A percentile compares a stretch with the other conserved stretches of the same genome.
phyloP scores from a whole-genome alignment of 2,888 invertebrate genomes.

The Abrostola triplasia region DNA sequence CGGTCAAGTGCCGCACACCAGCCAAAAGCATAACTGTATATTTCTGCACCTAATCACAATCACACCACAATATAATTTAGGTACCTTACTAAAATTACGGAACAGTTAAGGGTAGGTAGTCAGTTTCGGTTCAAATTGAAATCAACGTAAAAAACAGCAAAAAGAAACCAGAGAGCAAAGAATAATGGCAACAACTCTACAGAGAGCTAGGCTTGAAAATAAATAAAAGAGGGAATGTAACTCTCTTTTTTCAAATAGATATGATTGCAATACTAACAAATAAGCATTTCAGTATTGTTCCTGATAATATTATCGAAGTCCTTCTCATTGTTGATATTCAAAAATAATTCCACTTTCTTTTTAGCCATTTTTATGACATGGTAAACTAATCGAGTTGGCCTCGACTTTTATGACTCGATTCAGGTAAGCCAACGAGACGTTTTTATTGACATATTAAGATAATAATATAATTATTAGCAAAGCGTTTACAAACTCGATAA shows the following conservation, averaged over 20 bases:
- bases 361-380: conserved; percentile 63
- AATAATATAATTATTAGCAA: too few relatives aligned
- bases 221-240: background rate
- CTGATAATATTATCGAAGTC: conserved; percentile 71
- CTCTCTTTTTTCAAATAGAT: background rate
- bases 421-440: background rate
- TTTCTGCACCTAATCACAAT: conserved; percentile 72
- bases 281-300: conserved; percentile 64
- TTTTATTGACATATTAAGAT: background rate
- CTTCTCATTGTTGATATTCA: conserved; percentile 72
- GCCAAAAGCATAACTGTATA: conserved; percentile 73
- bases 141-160: too few relatives aligned
- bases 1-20: conserved; percentile 74
- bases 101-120: too few relatives aligned
- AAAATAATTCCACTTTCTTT: conserved; percentile 72
- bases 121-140: too few relatives aligned
- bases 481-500: too few relatives aligned
- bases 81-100: too few relatives aligned
- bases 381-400: conserved; percentile 38
- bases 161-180: too few relatives aligned
- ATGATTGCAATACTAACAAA: conserved; percentile 72
- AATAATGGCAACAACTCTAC: too few relatives aligned
- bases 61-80: background rate
- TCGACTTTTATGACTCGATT: conserved; percentile 13
- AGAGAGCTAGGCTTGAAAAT: too few relatives aligned